phyloP scores from a whole-genome alignment of 2,888 invertebrate genomes.

The Teleiodes luculella region DNA sequence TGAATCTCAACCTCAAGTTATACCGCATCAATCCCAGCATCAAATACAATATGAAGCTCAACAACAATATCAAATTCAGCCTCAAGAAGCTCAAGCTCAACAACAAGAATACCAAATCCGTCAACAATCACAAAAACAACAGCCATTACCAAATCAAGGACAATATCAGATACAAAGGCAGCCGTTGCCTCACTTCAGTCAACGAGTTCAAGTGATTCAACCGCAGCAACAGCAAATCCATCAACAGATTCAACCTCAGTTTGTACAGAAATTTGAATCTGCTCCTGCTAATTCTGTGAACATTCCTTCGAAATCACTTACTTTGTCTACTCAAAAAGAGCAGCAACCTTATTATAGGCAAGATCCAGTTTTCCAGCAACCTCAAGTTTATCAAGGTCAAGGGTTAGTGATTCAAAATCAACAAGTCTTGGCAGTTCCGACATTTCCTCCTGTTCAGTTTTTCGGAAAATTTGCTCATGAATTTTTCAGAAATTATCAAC shows the following conservation, averaged over 20 bases:
- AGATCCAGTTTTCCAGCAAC: conserved; percentile 20
- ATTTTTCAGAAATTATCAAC: conserved; percentile 36
- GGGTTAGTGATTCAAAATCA: conserved; percentile 11
- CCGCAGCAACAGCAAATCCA: conserved; percentile 17
- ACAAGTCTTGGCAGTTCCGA: conserved; percentile 30
- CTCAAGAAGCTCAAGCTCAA: conserved; percentile 20
- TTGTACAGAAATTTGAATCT: conserved; percentile 1
- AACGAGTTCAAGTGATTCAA: conserved; percentile 18
- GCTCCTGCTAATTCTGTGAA: conserved; percentile 14
- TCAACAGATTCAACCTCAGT: conserved; percentile 16
- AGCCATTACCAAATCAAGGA: conserved; percentile 18
- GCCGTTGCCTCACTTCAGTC: neutral
- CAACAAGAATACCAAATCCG: conserved; percentile 22
- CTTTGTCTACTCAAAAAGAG: conserved; percentile 15
- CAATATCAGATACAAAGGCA: conserved; percentile 11
- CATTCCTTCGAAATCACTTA: conserved; percentile 21
- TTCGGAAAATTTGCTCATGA: conserved; percentile 57
- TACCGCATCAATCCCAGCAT: conserved; percentile 20
- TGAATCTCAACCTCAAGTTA: conserved; percentile 20
- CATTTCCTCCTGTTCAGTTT: conserved; percentile 54
- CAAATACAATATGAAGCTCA: conserved; percentile 19
- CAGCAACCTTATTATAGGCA: neutral
- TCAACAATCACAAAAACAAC: conserved; percentile 23
- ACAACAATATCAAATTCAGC: conserved; percentile 19
- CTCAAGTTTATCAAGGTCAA: conserved; percentile 29